Conservation (phyloP, 2,888 invertebrate genomes). For the Priocnemis perturbator region DNA sequence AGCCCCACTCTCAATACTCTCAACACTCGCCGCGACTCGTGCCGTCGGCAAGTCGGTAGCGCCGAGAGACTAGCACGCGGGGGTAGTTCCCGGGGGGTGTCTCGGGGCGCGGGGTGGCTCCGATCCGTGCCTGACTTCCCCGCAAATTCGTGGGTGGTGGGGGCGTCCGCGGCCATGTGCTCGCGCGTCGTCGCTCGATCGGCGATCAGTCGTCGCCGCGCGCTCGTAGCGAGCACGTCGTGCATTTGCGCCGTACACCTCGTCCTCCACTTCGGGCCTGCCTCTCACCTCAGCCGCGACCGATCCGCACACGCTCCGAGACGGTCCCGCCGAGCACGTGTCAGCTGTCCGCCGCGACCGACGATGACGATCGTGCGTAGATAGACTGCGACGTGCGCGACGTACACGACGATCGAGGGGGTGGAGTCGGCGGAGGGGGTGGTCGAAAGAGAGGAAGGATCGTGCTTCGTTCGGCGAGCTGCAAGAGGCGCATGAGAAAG, state of each 20-base stretch:
- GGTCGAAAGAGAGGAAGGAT: no score
- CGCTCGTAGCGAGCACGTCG: slow-evolving; percentile 66
- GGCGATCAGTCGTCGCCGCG: slow-evolving; percentile 71
- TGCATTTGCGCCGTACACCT: neutral
- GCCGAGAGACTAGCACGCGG: no score
- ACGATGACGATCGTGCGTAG: neutral
- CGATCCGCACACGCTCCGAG: neutral
- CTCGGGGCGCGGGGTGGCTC: no score
- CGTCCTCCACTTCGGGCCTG: neutral
- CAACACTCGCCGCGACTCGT: no score
- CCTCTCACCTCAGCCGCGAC: slow-evolving; percentile 4
- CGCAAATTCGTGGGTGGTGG: slow-evolving; percentile 22
- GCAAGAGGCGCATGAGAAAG: no score
- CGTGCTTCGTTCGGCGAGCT: no score
- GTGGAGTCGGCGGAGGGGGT: no score
- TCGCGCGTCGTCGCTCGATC: slow-evolving; percentile 66
- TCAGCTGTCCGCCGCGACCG: neutral
- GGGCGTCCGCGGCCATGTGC: slow-evolving; percentile 67
- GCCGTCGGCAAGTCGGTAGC: no score
- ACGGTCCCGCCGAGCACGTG: no score
- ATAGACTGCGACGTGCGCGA: neutral
- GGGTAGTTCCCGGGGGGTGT: no score
- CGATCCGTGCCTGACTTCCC: neutral
- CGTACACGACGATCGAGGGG: no score
- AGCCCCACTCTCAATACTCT: no score